Base-by-base conservation (phyloP, 2,888 invertebrate species). In the Hanleya hanleyi region DNA sequence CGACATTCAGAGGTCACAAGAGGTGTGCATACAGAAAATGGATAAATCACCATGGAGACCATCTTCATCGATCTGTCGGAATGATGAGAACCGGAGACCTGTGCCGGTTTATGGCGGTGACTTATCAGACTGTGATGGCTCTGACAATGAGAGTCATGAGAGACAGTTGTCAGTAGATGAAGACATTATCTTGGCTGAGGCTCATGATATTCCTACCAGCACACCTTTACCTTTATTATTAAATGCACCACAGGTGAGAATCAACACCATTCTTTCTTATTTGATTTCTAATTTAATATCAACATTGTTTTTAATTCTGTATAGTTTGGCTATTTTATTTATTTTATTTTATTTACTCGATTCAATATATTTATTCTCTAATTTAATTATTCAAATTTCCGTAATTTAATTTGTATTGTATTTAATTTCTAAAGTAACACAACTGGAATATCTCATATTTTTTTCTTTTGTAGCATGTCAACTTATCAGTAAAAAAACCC, bases 191-290 rank as follows among this genome's bases (percentile, higher is more conserved):
- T 80, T 79, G 38, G 64, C 64, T 7, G 64, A 64, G 37, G 64
- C 37, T 35, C 12, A 41, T n/a, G 38, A 64, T 64, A 36, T 64
- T 7, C 79, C 84, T 7, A 83, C 85, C 67, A 85, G 85, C 74
- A 85, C 86, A 12, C 86, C 86, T 12, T 74, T 84, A 22, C 83
- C 83, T 7, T 77, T 83, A 38, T 76, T 83, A 15, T 78, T 79
- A 47, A 78, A 82, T 75, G 84, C 82, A 36, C 82, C 80, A 47
- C 80, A 79, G 81, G 84, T 84, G 78, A 65, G 80, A n/a, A n/a
- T n/a, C n/a, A n/a, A n/a, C n/a, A n/a, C n/a, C n/a, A n/a, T n/a
- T n/a, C n/a, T n/a, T n/a, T n/a, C n/a, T n/a, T n/a, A n/a, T n/a
- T n/a, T n/a, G n/a, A n/a, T n/a, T n/a, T n/a, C n/a, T n/a, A n/a